Evolutionary conservation across 1,140 invertebrate species (phyloP), one percentile per base, ranked within the genome.

Genomic region (Philaenus spumarius): DNA sequence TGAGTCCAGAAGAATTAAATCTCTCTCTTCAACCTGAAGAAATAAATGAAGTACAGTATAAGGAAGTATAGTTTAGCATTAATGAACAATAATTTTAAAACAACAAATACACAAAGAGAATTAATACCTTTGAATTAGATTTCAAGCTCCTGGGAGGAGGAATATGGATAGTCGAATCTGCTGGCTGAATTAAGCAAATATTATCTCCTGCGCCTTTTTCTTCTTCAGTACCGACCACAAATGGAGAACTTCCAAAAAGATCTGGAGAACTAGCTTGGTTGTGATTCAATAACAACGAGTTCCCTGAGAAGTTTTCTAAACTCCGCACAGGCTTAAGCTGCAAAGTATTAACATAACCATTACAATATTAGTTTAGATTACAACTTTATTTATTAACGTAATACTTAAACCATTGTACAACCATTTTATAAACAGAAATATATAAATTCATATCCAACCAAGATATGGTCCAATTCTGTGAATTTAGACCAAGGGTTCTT

Each of bases 271-370:
- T 51, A 19, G 40, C 22, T 22, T 50, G 58, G 1, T n/a, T 19
- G n/a, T 51, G 7, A 22, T 14, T 48, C 58, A 24, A 17, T 23
- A 22, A 55, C 43, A 59, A 43, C 71, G 76, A 75, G 11, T 37
- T 26, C 23, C 54, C 39, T 12, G 40, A 23, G 70, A 79, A 79
- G 69, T 77, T 80, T 70, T 80, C 78, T 71, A 80, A 74, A 70
- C 77, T 80, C 65, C 80, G 72, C 46, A 81, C 79, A 66, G 78
- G 77, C 72, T 80, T 80, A 68, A 81, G 71, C 79, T 80, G 77
- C 66, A 79, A n/a, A n/a, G n/a, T n/a, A n/a, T n/a, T n/a, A n/a
- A n/a, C n/a, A n/a, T n/a, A n/a, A 78, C 19, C 45, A 26, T 14
- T 20, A 48, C 37, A 34, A 46, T 14, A 43, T 19, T 14, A 19